A percentile compares a stretch with the other conserved stretches of the same genome.
phyloP scores from a whole-genome alignment of 2,797 vertebrate genomes.

The Aeoliscus strigatus region DNA sequence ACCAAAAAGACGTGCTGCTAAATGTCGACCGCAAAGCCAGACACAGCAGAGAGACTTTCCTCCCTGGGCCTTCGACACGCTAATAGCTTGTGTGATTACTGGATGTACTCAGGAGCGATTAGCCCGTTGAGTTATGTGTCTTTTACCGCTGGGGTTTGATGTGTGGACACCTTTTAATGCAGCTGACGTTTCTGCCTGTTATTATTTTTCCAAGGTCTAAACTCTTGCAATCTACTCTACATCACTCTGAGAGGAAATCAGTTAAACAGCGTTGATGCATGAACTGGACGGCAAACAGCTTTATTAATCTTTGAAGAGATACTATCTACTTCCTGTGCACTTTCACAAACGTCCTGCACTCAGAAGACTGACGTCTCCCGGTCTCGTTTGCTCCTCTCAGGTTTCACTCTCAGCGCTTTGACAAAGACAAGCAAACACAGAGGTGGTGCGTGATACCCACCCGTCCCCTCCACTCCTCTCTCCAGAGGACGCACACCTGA shows the following conservation, averaged over 20 bases:
- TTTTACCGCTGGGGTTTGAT: constrained; percentile 12
- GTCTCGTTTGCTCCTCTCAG: too few relatives aligned
- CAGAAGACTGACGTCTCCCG: too few relatives aligned
- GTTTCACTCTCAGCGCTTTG: too few relatives aligned
- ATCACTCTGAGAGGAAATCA: constrained; percentile 28
- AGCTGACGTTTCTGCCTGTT: too few relatives aligned
- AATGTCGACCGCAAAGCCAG: constrained; percentile 28
- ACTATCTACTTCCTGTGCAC: constrained; percentile 23
- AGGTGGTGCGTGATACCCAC: too few relatives aligned
- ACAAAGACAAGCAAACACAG: too few relatives aligned
- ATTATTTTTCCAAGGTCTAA: too few relatives aligned
- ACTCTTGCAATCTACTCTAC: constrained; percentile 23
- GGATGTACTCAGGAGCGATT: constrained; percentile 30
- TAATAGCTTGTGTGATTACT: constrained; percentile 39
- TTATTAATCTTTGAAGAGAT: constrained; percentile 54
- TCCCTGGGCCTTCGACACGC: constrained; percentile 18
- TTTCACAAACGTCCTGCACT: constrained; percentile 17
- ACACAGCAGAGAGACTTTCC: constrained; percentile 26
- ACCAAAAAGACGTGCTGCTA: constrained; percentile 42
- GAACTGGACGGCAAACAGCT: constrained; percentile 24
- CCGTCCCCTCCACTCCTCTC: too few relatives aligned
- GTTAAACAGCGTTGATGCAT: constrained; percentile 18
- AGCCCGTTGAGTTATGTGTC: constrained; percentile 15
- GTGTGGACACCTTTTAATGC: too few relatives aligned
- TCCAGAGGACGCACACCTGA: constrained; percentile 42